These are phyloP conservation scores for Streblospio benedicti DNA, from an alignment of 1,140 invertebrate genomes.

Conservation along the genomic window DNA sequence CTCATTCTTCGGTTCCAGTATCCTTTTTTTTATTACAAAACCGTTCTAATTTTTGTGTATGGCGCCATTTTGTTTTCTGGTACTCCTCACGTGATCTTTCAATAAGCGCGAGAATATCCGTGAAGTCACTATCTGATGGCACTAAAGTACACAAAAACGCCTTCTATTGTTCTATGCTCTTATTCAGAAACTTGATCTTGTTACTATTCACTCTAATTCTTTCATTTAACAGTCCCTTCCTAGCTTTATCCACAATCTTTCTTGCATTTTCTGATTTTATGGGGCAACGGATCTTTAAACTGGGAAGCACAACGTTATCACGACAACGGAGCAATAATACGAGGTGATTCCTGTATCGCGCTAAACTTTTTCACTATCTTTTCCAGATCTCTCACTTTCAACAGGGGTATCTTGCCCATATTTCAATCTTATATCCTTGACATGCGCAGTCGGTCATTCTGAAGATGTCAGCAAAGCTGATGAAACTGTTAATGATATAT, in stretches of 20 bases:
- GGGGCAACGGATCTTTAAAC: no score
- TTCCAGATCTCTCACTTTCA: background rate
- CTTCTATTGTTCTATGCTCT: no score
- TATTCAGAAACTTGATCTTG: no score
- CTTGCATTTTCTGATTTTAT: no score
- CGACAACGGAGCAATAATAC: background rate
- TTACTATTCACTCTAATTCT: no score
- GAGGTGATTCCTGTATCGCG: background rate
- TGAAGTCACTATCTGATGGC: background rate
- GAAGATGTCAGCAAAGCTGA: no score
- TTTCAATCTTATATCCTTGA: background rate
- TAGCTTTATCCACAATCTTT: no score
- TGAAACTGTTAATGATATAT: no score
- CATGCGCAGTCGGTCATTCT: no score
- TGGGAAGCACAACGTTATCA: no score
- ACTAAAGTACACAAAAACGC: no score
- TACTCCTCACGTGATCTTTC: background rate
- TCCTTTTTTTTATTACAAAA: background rate
- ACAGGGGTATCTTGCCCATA: background rate
- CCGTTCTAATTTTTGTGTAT: background rate
- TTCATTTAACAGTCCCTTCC: no score
- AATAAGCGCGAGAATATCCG: background rate
- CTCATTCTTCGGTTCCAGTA: background rate
- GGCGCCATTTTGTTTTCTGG: background rate
- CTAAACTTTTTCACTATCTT: background rate